phyloP scores from a whole-genome alignment of 2,888 invertebrate genomes.

The Allophyes oxyacanthae region DNA sequence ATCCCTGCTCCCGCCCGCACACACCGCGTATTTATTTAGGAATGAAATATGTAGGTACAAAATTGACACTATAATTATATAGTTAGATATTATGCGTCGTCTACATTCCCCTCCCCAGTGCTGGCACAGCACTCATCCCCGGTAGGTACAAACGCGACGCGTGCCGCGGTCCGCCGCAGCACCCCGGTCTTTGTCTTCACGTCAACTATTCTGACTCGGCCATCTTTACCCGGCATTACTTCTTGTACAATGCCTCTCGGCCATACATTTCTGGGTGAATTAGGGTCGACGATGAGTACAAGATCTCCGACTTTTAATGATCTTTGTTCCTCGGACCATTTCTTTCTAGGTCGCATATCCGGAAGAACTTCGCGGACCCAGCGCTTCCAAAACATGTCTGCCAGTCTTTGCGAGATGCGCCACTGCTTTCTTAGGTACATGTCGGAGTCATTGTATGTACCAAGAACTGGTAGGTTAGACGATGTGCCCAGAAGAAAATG shows the following conservation, averaged over 20 bases:
- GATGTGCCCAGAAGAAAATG: slow-evolving; percentile 52
- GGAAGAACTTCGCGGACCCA: slow-evolving; percentile 42
- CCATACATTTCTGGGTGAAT: slow-evolving; percentile 5
- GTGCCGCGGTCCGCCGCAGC: slow-evolving; percentile 3
- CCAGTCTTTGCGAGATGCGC: slow-evolving; percentile 30
- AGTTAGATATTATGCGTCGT: too few relatives aligned
- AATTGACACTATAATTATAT: too few relatives aligned
- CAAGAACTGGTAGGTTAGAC: slow-evolving; percentile 16
- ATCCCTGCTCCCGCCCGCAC: too few relatives aligned
- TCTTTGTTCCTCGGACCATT: slow-evolving; percentile 16
- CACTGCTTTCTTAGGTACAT: slow-evolving; percentile 30
- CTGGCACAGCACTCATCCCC: slow-evolving; percentile 9
- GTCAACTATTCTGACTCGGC: slow-evolving; percentile 1
- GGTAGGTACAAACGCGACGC: neutral
- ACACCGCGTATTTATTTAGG: too few relatives aligned
- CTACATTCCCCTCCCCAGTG: neutral
- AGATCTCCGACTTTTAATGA: slow-evolving; percentile 20
- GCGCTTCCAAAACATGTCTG: slow-evolving; percentile 35
- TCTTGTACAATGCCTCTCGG: neutral
- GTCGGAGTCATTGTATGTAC: slow-evolving; percentile 19
- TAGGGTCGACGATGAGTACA: slow-evolving; percentile 14
- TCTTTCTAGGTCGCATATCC: slow-evolving; percentile 13
- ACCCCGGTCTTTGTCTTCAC: slow-evolving; percentile 1
- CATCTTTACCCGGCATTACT: neutral
- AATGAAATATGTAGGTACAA: too few relatives aligned